A percentile compares a stretch with the other conserved stretches of the same genome.
Conservation (phyloP, 2,113 vertebrate species). For the Scolopax mira region DNA sequence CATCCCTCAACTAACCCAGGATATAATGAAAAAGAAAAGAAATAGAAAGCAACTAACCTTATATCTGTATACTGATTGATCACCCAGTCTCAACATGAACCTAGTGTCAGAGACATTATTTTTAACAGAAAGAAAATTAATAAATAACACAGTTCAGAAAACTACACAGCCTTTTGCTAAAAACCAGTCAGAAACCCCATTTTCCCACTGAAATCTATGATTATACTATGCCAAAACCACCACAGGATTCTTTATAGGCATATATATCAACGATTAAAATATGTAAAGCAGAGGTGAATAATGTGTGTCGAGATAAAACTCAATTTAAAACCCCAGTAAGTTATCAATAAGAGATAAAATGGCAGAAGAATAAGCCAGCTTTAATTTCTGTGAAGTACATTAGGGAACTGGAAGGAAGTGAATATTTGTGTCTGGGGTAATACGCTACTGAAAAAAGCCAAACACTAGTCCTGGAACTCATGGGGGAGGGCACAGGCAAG, state of each 20-base stretch:
- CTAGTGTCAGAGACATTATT: neutral
- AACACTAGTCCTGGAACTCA: neutral
- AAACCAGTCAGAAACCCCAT: neutral
- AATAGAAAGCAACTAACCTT: neutral
- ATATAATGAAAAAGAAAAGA: constrained; percentile 12
- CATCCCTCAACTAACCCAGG: neutral
- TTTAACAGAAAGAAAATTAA: neutral
- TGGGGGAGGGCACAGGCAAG: neutral
- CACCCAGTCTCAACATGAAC: neutral
- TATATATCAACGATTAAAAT: neutral
- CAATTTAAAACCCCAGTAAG: neutral
- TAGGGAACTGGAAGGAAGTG: neutral
- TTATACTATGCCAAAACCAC: neutral
- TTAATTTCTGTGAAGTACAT: neutral
- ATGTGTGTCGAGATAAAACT: neutral
- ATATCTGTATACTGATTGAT: neutral
- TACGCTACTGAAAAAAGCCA: neutral
- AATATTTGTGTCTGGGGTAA: neutral
- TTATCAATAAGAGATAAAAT: neutral
- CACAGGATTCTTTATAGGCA: neutral
- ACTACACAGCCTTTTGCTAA: neutral
- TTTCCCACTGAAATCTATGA: neutral
- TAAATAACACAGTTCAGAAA: neutral
- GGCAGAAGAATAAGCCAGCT: neutral
- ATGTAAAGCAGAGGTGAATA: neutral